Conservation (phyloP, 2,888 invertebrate genomes). For the Morpho helenor region DNA sequence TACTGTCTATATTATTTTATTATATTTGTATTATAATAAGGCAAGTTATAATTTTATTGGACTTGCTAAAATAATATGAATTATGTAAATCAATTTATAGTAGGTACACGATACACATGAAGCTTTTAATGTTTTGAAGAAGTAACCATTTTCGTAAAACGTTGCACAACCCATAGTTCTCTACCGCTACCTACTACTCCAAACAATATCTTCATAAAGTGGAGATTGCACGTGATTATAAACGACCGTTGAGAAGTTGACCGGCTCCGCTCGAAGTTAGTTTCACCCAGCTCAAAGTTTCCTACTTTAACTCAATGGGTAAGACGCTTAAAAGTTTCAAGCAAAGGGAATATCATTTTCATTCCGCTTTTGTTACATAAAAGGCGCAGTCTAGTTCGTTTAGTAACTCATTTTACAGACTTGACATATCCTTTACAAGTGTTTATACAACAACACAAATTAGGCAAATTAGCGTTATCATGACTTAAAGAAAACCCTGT, state of each 20-base stretch:
- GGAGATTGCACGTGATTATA: slow-evolving; percentile 27
- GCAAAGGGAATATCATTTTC: slow-evolving; percentile 25
- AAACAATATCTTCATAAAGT: slow-evolving; percentile 13
- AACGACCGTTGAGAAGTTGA: slow-evolving; percentile 53
- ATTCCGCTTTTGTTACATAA: slow-evolving; percentile 17
- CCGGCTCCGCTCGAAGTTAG: slow-evolving; percentile 47
- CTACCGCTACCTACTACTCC: background rate
- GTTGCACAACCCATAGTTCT: slow-evolving; percentile 1
- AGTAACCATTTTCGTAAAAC: slow-evolving; percentile 7
- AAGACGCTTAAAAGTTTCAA: slow-evolving; percentile 26
- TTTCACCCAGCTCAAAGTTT: slow-evolving; percentile 35
- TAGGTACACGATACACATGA: too few relatives aligned
- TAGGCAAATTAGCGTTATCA: too few relatives aligned
- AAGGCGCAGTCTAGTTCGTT: slow-evolving; percentile 6
- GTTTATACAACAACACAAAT: too few relatives aligned
- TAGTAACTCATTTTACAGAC: background rate
- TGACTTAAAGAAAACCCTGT: too few relatives aligned
- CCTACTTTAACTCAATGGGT: slow-evolving; percentile 35
- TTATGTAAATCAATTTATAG: too few relatives aligned
- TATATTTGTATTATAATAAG: too few relatives aligned
- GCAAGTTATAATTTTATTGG: too few relatives aligned
- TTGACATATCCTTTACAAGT: too few relatives aligned
- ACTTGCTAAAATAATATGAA: too few relatives aligned
- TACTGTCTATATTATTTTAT: too few relatives aligned
- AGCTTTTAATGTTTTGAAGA: slow-evolving; percentile 1